These are phyloP conservation scores for Phocides pigmalion DNA, from an alignment of 1,140 invertebrate genomes.

Conservation along the genomic window DNA sequence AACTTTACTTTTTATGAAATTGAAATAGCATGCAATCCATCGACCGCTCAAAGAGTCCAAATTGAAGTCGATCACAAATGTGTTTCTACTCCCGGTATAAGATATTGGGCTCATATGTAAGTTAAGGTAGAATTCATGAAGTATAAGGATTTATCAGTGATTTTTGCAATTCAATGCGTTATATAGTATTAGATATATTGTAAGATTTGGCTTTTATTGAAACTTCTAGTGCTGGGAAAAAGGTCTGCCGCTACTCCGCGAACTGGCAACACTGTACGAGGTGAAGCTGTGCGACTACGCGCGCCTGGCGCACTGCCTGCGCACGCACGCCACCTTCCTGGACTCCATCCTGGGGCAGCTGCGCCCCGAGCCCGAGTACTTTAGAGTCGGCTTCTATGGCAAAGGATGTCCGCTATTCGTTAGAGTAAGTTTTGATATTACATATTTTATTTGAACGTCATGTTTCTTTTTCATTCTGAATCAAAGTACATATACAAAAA, in stretches of 20 bases:
- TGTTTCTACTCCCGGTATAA: no score
- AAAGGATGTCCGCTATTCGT: constrained; percentile 97
- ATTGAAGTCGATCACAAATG: no score
- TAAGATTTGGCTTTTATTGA: background rate
- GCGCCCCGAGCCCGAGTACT: constrained; percentile 97
- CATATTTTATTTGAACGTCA: background rate
- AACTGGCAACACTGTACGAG: constrained; percentile 95
- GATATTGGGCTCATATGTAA: no score
- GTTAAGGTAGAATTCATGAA: no score
- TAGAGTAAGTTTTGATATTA: constrained; percentile 86
- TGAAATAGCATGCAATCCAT: no score
- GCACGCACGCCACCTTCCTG: constrained; percentile 94
- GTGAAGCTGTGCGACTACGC: constrained; percentile 95
- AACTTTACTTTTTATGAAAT: no score
- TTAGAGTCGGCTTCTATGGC: constrained; percentile 98
- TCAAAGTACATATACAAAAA: no score
- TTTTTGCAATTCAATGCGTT: no score
- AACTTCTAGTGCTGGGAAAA: constrained; percentile 95
- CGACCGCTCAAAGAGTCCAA: no score
- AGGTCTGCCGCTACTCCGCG: constrained; percentile 96
- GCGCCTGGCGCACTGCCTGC: constrained; percentile 93
- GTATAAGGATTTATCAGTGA: no score
- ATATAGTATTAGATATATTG: no score
- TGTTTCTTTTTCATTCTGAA: background rate
- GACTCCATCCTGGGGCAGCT: constrained; percentile 95